These are phyloP conservation scores for Rhinolophus ferrumequinum DNA, from an alignment of 2,113 vertebrate species.

Conservation along the genomic window DNA sequence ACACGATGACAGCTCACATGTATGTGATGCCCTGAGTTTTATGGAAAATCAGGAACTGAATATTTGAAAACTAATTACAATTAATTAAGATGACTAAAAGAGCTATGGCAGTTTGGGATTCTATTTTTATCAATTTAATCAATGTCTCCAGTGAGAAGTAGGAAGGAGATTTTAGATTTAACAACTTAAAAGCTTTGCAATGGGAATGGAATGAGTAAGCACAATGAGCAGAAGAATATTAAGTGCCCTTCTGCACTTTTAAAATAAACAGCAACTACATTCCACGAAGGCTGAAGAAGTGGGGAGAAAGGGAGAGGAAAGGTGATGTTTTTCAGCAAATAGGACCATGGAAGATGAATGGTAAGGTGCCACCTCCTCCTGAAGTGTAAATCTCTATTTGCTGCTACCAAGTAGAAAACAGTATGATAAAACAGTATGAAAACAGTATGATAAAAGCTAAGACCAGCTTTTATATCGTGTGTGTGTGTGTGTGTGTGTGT, in stretches of 20 bases:
- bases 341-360: neutral
- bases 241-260: neutral
- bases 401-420: neutral
- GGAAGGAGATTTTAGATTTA: conserved; percentile 48
- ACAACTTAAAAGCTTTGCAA: conserved; percentile 41
- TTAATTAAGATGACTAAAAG: conserved; percentile 81
- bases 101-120: conserved; percentile 53
- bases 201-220: neutral
- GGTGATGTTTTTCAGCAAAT: neutral
- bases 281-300: neutral
- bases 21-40: conserved; percentile 16
- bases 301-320: neutral
- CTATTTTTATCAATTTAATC: conserved; percentile 72
- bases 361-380: neutral
- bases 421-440: too few relatives aligned
- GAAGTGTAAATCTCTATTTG: neutral
- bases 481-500: neutral
- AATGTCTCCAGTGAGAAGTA: conserved; percentile 40
- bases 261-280: neutral
- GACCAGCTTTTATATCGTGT: neutral
- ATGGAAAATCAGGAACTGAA: conserved; percentile 55
- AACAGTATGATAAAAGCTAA: neutral
- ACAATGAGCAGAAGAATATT: neutral
- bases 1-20: neutral
- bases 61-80: conserved; percentile 79